phyloP scores from a whole-genome alignment of 2,888 invertebrate species.

The Drymonia ruficornis region DNA sequence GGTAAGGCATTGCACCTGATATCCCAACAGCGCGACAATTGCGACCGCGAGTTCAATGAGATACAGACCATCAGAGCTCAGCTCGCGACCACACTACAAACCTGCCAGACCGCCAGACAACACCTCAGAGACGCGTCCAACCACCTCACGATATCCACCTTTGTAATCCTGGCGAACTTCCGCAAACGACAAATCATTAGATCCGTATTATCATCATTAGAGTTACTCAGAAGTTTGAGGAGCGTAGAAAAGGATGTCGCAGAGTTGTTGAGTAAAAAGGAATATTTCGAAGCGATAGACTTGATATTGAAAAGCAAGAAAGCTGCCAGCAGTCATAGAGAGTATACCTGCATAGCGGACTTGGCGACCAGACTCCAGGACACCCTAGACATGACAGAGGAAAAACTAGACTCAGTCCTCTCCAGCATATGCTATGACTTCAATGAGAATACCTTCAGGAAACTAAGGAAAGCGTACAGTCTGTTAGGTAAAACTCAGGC shows the following conservation, averaged over 20 bases:
- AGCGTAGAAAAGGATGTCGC: constrained; percentile 94
- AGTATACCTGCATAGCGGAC: constrained; percentile 96
- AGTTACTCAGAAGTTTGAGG: constrained; percentile 81
- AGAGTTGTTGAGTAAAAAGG: constrained; percentile 91
- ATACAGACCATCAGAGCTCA: constrained; percentile 89
- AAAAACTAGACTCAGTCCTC: constrained; percentile 94
- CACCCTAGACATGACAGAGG: constrained; percentile 95
- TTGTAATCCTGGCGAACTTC: constrained; percentile 96
- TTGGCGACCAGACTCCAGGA: constrained; percentile 94
- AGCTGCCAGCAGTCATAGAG: constrained; percentile 92
- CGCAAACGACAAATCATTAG: constrained; percentile 93
- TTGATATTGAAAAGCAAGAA: constrained; percentile 94
- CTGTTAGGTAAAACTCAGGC: constrained; percentile 96
- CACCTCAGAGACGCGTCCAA: constrained; percentile 91
- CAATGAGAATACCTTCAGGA: constrained; percentile 91
- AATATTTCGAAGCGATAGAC: constrained; percentile 96
- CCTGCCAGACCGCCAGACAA: constrained; percentile 89
- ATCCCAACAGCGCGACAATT: constrained; percentile 94
- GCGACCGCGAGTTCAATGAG: constrained; percentile 93
- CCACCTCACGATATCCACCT: constrained; percentile 93
- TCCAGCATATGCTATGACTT: constrained; percentile 91
- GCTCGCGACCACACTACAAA: constrained; percentile 87
- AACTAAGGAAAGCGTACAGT: constrained; percentile 94
- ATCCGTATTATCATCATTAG: constrained; percentile 91
- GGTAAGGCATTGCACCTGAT: constrained; percentile 97